A percentile compares a stretch with the other conserved stretches of the same genome.
Evolutionary conservation across 1,140 invertebrate species (phyloP).

Genomic region (Akabosia matsudoensis): DNA sequence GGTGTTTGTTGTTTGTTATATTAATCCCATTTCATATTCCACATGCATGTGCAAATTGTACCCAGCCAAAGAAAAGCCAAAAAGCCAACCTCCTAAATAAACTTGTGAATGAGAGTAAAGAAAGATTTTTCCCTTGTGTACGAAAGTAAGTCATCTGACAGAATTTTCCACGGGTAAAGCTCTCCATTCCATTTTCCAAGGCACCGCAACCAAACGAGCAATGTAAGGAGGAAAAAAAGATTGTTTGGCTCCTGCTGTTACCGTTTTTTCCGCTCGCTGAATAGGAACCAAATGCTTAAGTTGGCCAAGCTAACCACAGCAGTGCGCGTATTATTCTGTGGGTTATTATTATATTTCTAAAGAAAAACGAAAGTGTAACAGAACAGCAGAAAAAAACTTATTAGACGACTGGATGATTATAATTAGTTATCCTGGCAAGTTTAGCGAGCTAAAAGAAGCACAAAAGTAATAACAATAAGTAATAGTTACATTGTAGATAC

Average conservation of each 20-base stretch:
- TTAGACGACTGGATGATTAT: slow-evolving; percentile 8
- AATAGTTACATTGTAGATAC: not conserved
- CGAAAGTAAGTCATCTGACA: not conserved
- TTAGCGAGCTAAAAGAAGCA: no score
- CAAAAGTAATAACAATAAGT: slow-evolving; percentile 24
- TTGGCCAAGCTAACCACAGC: slow-evolving; percentile 14
- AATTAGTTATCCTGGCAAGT: not conserved
- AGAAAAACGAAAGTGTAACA: not conserved
- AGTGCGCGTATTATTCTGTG: not conserved
- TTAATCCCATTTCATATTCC: not conserved
- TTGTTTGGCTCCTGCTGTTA: slow-evolving; percentile 18
- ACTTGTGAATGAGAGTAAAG: not conserved
- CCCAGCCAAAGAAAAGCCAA: no score
- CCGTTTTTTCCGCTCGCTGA: slow-evolving; percentile 17
- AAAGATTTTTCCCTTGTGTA: not conserved
- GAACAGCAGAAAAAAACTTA: not conserved
- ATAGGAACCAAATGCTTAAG: slow-evolving; percentile 19
- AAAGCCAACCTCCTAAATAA: not conserved
- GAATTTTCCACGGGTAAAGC: not conserved
- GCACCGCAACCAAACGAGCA: not conserved
- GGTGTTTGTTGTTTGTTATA: not conserved
- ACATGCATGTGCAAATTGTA: not conserved
- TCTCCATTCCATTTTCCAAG: not conserved
- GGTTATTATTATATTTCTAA: not conserved
- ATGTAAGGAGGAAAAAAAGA: not conserved